Percentiles rank a stretch among this genome's conserved stretches.
Conservation (phyloP, 2,797 vertebrate species). For the Paramormyrops hopkinsi region DNA sequence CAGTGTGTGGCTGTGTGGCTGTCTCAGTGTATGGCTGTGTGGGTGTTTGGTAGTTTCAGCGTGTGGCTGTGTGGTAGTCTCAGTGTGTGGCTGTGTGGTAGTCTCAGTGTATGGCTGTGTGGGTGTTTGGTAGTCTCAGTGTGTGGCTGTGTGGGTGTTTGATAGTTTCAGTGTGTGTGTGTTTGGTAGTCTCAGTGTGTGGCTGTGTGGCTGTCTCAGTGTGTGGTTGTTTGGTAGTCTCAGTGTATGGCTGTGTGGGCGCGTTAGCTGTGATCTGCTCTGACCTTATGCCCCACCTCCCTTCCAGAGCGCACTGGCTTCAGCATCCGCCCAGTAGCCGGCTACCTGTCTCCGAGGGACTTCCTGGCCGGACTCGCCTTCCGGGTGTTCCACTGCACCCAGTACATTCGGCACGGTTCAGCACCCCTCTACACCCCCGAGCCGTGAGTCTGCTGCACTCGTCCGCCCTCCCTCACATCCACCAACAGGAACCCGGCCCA, state of each 20-base stretch:
- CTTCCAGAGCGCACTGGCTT: conserved; percentile 85
- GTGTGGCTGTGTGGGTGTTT: not conserved
- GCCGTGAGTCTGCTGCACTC: conserved; percentile 68
- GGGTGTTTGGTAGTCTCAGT: not conserved
- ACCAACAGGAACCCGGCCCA: not conserved
- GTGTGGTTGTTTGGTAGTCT: not conserved
- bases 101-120: not conserved
- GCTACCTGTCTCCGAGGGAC: conserved; percentile 89
- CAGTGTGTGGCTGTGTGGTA: not conserved
- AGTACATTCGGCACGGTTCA: conserved; percentile 93
- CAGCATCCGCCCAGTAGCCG: conserved; percentile 90
- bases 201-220: not conserved
- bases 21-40: not conserved
- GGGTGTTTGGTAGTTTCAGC: not conserved
- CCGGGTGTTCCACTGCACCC: conserved; percentile 96
- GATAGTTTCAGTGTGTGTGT: too few relatives aligned
- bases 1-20: not conserved
- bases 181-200: not conserved
- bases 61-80: not conserved
- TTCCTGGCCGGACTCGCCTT: conserved; percentile 96
- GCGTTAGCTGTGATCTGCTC: not conserved
- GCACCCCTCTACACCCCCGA: conserved; percentile 95
- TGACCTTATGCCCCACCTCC: conserved; percentile 5
- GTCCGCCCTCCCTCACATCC: not conserved
- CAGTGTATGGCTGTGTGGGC: not conserved